Evolutionary conservation across 92 coral and sea anemone species (phyloP).

Genomic region (Paramuricea clavata): DNA sequence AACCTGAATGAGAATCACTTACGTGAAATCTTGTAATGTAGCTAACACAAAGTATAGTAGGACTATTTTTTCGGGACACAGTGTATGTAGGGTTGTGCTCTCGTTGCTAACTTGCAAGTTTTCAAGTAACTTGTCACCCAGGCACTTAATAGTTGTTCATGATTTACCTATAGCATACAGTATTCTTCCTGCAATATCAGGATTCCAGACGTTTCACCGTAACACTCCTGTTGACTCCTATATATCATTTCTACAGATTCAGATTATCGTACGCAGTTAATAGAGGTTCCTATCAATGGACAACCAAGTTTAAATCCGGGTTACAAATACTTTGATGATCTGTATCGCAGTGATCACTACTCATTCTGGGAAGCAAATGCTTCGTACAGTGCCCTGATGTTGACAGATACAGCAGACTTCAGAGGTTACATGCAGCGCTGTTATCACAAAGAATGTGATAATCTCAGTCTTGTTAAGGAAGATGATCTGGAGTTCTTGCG

Average conservation of each 20-base stretch:
- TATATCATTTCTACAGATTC: not conserved
- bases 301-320: not conserved
- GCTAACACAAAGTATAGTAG: too few relatives aligned
- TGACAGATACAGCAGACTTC: slow-evolving; percentile 69
- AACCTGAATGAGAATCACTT: too few relatives aligned
- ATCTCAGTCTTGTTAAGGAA: too few relatives aligned
- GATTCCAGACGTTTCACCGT: not conserved
- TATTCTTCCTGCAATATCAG: not conserved
- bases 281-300: slow-evolving; percentile 6
- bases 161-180: too few relatives aligned
- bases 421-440: slow-evolving; percentile 72
- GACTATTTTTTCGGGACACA: too few relatives aligned
- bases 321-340: not conserved
- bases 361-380: slow-evolving; percentile 80
- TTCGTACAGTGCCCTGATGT: slow-evolving; percentile 57
- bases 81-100: too few relatives aligned
- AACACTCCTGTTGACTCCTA: not conserved
- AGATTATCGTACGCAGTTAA: slow-evolving; percentile 23
- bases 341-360: slow-evolving; percentile 71
- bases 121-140: too few relatives aligned
- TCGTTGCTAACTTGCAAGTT: too few relatives aligned
- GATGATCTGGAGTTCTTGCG: not conserved
- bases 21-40: too few relatives aligned
- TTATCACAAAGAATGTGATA: slow-evolving; percentile 49
- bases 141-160: too few relatives aligned